Conservation (phyloP, 2,888 invertebrate genomes). For the Mechanitis messenoides region DNA sequence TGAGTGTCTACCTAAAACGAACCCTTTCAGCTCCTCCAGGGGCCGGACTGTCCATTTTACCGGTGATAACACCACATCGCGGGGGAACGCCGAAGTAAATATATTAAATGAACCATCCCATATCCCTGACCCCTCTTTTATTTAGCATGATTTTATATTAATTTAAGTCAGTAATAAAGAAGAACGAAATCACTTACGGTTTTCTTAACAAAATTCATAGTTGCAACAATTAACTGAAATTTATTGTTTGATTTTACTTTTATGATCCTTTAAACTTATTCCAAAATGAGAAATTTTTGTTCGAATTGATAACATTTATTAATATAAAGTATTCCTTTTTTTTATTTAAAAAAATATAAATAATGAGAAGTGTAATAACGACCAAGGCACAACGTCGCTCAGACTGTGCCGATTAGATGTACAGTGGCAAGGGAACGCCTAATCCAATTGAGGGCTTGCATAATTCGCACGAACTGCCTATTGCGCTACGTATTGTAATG, state of each 20-base stretch:
- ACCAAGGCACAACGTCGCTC: conserved; percentile 19
- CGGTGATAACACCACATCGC: conserved; percentile 61
- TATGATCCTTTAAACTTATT: too few species aligned
- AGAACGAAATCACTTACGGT: conserved; percentile 20
- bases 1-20: conserved; percentile 69
- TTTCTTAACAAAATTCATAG: conserved; percentile 16
- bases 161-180: conserved; percentile 33
- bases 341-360: conserved; percentile 11
- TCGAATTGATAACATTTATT: too few species aligned
- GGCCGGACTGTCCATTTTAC: conserved; percentile 68
- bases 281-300: too few species aligned
- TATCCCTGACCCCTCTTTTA: conserved; percentile 46
- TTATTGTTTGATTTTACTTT: neutral
- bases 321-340: neutral
- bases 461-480: conserved; percentile 51
- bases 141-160: conserved; percentile 44
- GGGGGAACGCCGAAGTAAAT: conserved; percentile 41
- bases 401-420: conserved; percentile 41
- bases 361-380: conserved; percentile 22
- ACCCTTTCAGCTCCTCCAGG: conserved; percentile 69
- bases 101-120: conserved; percentile 59
- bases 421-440: conserved; percentile 50
- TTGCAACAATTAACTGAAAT: conserved; percentile 8
- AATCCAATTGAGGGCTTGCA: conserved; percentile 65
- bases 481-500: conserved; percentile 36